phyloP scores from a whole-genome alignment of 2,888 invertebrate species.

The Drosophila kuntzei region DNA sequence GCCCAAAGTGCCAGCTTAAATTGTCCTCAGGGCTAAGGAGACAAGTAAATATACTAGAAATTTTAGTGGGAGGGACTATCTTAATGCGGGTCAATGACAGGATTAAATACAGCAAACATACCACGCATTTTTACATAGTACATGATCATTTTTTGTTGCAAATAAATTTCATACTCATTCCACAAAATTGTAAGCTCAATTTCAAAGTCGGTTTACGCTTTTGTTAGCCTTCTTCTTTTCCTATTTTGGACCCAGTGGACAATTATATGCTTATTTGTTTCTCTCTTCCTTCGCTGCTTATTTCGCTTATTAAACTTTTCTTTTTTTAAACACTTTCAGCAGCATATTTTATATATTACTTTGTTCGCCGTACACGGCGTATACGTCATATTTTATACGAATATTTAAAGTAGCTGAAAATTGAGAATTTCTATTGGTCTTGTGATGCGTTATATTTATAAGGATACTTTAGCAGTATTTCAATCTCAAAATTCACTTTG shows the following conservation, averaged over 20 bases:
- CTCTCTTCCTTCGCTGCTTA: neutral
- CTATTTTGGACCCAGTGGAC: slow-evolving; percentile 18
- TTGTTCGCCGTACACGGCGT: slow-evolving; percentile 31
- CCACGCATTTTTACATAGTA: no score
- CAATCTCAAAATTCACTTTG: slow-evolving; percentile 33
- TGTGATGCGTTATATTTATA: slow-evolving; percentile 16
- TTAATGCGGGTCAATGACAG: slow-evolving; percentile 7
- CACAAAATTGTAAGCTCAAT: slow-evolving; percentile 20
- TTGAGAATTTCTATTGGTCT: slow-evolving; percentile 9
- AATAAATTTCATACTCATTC: neutral
- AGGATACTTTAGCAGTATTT: neutral
- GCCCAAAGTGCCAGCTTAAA: slow-evolving; percentile 36
- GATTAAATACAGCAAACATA: slow-evolving; percentile 2
- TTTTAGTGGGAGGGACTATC: neutral
- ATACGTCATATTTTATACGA: slow-evolving; percentile 46
- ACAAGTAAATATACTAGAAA: slow-evolving; percentile 10
- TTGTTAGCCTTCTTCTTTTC: slow-evolving; percentile 20
- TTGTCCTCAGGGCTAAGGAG: slow-evolving; percentile 10
- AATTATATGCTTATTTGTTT: slow-evolving; percentile 25
- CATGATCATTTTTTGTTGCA: slow-evolving; percentile 11
- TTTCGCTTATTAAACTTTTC: neutral
- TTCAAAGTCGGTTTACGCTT: slow-evolving; percentile 45
- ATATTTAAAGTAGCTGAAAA: slow-evolving; percentile 22
- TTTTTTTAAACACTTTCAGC: neutral
- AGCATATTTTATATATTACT: neutral